Conservation (phyloP, 2,113 vertebrate species). For the Colaptes auratus region DNA sequence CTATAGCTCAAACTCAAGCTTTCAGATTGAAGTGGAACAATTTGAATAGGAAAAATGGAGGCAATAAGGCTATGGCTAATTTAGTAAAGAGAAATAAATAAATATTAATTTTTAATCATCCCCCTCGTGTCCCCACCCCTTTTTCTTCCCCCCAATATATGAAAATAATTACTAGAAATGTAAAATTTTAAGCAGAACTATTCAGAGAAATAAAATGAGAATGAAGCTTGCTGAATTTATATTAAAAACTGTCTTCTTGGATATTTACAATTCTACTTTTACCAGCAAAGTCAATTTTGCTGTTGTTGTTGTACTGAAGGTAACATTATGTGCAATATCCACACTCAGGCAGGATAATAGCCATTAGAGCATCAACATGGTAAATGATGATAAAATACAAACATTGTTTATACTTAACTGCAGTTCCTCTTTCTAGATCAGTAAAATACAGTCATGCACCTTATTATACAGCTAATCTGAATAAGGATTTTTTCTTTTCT, state of each 20-base stretch:
- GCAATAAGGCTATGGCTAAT: background rate
- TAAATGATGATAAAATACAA: background rate
- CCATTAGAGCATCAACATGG: background rate
- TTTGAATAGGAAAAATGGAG: background rate
- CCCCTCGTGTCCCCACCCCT: rapidly evolving
- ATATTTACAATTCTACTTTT: background rate
- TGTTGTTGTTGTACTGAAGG: no score
- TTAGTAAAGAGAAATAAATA: background rate
- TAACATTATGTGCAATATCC: background rate
- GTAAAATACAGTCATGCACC: background rate
- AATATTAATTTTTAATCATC: background rate
- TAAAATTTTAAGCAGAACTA: background rate
- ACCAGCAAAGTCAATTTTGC: background rate
- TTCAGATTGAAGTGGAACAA: background rate
- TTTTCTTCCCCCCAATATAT: no score
- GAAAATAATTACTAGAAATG: background rate
- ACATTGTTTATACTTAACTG: background rate
- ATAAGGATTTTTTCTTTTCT: background rate
- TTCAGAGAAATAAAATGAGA: background rate
- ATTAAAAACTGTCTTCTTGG: background rate
- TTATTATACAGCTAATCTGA: background rate
- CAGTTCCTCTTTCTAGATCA: background rate
- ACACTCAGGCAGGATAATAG: background rate
- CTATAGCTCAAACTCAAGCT: background rate
- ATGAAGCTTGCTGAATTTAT: background rate